phyloP scores from a whole-genome alignment of 1,140 invertebrate species.

The Temnothorax nylanderi region DNA sequence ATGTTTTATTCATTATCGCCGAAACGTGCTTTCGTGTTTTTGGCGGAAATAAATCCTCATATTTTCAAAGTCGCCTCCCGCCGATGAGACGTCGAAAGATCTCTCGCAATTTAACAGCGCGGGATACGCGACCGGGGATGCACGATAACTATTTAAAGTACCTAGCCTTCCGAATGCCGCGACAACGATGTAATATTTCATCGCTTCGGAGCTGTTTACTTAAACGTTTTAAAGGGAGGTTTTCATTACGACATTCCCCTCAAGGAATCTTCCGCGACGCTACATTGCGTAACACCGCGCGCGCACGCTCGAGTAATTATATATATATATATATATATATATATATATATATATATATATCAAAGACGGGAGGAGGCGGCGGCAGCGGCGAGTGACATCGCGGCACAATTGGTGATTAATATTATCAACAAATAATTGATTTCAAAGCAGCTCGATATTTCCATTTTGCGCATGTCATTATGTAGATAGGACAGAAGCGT shows the following conservation, averaged over 20 bases:
- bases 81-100: not conserved
- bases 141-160: conserved; percentile 52
- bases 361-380: not conserved
- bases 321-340: too few species aligned
- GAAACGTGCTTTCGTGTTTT: not conserved
- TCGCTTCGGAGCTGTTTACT: conserved; percentile 29
- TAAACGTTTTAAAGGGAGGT: conserved; percentile 1
- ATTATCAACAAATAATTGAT: conserved; percentile 59
- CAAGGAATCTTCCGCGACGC: not conserved
- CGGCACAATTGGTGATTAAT: conserved; percentile 53
- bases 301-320: conserved; percentile 21
- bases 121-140: not conserved
- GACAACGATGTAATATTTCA: conserved; percentile 41
- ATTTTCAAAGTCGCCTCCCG: not conserved
- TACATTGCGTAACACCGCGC: conserved; percentile 8
- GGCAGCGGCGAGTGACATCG: not conserved
- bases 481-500: conserved; percentile 47
- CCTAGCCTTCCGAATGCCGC: not conserved
- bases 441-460: conserved; percentile 50
- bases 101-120: not conserved
- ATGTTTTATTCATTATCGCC: conserved; percentile 23
- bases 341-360: too few species aligned
- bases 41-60: not conserved
- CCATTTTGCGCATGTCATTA: conserved; percentile 58
- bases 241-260: conserved; percentile 34